Evolutionary conservation across 2,888 invertebrate species (phyloP), one percentile per base, ranked within the genome.

Genomic region (Polydrusus cervinus): DNA sequence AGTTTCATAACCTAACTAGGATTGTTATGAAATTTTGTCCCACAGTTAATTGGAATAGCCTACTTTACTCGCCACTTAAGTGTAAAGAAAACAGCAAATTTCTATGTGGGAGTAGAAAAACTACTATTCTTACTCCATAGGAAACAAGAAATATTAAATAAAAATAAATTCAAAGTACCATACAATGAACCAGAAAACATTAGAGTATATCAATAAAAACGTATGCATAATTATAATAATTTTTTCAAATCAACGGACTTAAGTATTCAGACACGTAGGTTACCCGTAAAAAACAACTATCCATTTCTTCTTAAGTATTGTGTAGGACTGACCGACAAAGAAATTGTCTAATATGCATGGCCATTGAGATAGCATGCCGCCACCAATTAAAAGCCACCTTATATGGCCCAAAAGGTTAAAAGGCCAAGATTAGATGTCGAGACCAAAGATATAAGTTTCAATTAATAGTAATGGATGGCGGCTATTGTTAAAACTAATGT

Each of bases 321-420:
- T 65, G 72, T 72, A 73, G 67, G 73, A 49, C 61, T 74, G 34
- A 45, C 69, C 74, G 75, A 75, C 71, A 75, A 75, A 75, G 71
- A 43, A 67, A 55, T 64, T 60, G 67, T 51, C 71, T 66, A 60
- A 72, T 51, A 66, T 64, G 53, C 53, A 70, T 66, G 74, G 69
- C 55, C 61, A 70, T 74, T 74, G 40, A 71, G 71, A 71, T 66
- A 75, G 62, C 49, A 61, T 62, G 75, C 75, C 75, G 75, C 61
- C 75, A 67, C 75, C 75, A 75, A 75, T 75, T 75, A 75, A 75
- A 71, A 71, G 38, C 47, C 68, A 67, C 75, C 75, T 71, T 75
- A 71, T 75, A 75, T 45, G 75, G 75, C 49, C 45, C 16, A 43
- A 49, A 68, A 75, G 75, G 75, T 75, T 65, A 71, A 75, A 75